A percentile compares a stretch with the other conserved stretches of the same genome.
Conservation (phyloP, 2,888 invertebrate species). For the Vannuccia rotundouncinata region DNA sequence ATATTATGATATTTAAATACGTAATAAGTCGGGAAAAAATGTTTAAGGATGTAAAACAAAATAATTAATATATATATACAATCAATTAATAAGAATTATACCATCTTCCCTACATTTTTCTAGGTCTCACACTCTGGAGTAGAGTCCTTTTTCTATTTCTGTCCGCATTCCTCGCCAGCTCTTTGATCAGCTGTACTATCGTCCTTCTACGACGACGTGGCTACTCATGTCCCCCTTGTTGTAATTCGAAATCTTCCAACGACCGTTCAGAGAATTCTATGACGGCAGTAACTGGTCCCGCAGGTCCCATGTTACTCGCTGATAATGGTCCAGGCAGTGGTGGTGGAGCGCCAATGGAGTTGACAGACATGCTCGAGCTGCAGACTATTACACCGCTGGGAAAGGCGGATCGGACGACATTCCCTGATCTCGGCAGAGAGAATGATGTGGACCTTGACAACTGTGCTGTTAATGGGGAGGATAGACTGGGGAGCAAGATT, state of each 20-base stretch:
- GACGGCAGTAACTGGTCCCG: too few species aligned
- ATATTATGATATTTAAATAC: too few species aligned
- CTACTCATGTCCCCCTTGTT: not conserved
- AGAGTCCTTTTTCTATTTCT: not conserved
- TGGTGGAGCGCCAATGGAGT: not conserved
- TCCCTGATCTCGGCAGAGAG: not conserved
- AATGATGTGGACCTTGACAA: not conserved
- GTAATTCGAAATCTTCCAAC: not conserved
- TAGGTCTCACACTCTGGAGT: not conserved
- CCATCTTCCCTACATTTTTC: too few species aligned
- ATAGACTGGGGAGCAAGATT: not conserved
- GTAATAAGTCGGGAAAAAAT: too few species aligned
- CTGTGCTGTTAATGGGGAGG: not conserved
- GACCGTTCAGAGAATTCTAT: too few species aligned
- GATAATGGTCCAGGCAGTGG: not conserved
- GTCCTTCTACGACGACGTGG: not conserved
- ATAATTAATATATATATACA: too few species aligned
- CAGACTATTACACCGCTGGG: not conserved
- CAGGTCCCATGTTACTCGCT: not conserved
- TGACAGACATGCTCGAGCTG: not conserved
- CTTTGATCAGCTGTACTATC: not conserved
- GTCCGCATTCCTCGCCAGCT: not conserved
- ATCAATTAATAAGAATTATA: too few species aligned
- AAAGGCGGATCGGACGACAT: not conserved
- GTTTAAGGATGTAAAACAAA: too few species aligned